phyloP scores from a whole-genome alignment of 2,113 vertebrate genomes.

The Nerophis lumbriciformis region DNA sequence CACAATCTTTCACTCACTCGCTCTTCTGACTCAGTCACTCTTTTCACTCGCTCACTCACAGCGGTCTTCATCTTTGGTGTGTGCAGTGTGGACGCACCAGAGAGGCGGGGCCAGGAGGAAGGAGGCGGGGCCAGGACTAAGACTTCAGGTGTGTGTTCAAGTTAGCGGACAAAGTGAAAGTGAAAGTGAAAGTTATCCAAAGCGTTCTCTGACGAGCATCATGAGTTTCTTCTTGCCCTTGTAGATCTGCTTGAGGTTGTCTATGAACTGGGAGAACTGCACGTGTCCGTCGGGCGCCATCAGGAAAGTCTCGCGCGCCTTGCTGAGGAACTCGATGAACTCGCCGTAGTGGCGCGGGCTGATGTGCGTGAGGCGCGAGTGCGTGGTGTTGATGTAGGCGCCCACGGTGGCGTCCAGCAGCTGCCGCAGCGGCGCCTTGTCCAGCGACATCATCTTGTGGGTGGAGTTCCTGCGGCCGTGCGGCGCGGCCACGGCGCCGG shows the following conservation, averaged over 20 bases:
- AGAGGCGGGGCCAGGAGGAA: too few species aligned
- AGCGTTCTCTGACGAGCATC: slow-evolving; percentile 93
- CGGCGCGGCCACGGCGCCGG: slow-evolving; percentile 83
- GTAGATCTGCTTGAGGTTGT: slow-evolving; percentile 99
- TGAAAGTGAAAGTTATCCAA: slow-evolving; percentile 77
- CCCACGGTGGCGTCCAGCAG: slow-evolving; percentile 94
- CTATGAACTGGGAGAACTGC: slow-evolving; percentile 97
- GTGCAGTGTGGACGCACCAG: too few species aligned
- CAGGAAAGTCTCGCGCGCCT: slow-evolving; percentile 93
- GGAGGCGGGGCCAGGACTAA: slow-evolving; percentile 4
- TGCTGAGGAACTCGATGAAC: slow-evolving; percentile 97
- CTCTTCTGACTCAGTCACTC: too few species aligned
- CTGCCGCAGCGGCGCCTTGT: slow-evolving; percentile 95
- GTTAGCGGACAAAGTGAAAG: slow-evolving; percentile 44
- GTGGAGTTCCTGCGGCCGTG: slow-evolving; percentile 91
- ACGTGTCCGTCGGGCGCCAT: slow-evolving; percentile 94
- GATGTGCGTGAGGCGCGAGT: slow-evolving; percentile 96
- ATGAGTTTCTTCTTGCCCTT: slow-evolving; percentile 99
- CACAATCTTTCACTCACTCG: too few species aligned
- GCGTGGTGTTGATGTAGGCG: slow-evolving; percentile 97
- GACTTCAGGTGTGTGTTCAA: slow-evolving; percentile 76
- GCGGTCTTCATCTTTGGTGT: too few species aligned
- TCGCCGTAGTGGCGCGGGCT: slow-evolving; percentile 97
- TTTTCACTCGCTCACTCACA: too few species aligned
- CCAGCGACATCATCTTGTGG: slow-evolving; percentile 92